Evolutionary conservation across 2,888 invertebrate genomes (phyloP), one percentile per base, ranked within the genome.

Genomic region (Chamaedrilus cognettii): DNA sequence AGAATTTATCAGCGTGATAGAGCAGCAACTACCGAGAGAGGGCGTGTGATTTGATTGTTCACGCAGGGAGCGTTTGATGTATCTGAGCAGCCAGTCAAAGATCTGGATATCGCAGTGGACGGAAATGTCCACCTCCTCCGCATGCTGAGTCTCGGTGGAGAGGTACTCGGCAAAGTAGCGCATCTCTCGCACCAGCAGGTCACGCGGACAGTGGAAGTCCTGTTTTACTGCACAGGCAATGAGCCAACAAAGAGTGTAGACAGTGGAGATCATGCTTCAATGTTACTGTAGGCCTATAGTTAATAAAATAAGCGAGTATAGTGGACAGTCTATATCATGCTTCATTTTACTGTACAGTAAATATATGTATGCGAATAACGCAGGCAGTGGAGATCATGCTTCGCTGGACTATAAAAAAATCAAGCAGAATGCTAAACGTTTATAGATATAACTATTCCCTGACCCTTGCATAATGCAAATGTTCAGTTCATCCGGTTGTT

Each of bases 101-200:
- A 96, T 94, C 81, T 91, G 88, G 66, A 97, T 91, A 84, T 97
- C 96, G 81, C 96, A 97, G 81, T 96, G 96, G 0, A 97, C 96
- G 0, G 95, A 95, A 74, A 97, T 96, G 79, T 96, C 96, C 89
- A 96, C 94, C 78, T 96, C 95, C 79, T 83, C 83, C 26, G 55
- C 26, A 0, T 93, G 84, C 69, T 82, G 82, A 3, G 79, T 77
- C 61, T 83, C 82, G 2, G 79, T 79, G 0, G 82, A 80, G 61
- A 84, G 74, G 71, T 84, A 83, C 68, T 83, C 82, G 2, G 81
- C 80, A 76, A 96, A 97, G 80, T 96, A 97, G 15, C 93, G 93
- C 95, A 96, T 96, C 85, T 96, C 94, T 64, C 90, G 89, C 0
- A 95, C 89, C 23, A 96, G 86, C 62, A 96, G 85, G 76, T 90